Evolutionary conservation across 2,888 invertebrate species (phyloP).

Genomic region (Patella pellucida): DNA sequence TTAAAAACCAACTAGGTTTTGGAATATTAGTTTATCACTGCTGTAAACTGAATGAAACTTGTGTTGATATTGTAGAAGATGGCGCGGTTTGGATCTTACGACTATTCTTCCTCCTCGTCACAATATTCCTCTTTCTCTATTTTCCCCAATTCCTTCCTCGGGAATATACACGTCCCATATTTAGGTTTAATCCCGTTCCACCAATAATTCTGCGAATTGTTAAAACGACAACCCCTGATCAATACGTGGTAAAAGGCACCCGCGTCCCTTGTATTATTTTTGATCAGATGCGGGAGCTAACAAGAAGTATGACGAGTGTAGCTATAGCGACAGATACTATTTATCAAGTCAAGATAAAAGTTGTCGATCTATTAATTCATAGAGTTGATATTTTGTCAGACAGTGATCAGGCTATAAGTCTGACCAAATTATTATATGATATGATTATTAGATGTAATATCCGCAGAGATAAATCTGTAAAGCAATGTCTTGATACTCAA

Average conservation of each 20-base stretch:
- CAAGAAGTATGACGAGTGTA: not conserved
- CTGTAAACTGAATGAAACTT: slow-evolving; percentile 17
- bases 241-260: not conserved
- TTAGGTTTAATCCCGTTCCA: not conserved
- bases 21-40: slow-evolving; percentile 11
- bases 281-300: too few species aligned
- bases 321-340: not conserved
- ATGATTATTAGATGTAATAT: not conserved
- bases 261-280: not conserved
- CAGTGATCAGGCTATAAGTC: not conserved
- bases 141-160: slow-evolving; percentile 29
- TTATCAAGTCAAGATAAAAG: not conserved
- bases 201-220: not conserved
- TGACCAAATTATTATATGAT: not conserved
- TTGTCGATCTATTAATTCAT: not conserved
- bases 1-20: not conserved
- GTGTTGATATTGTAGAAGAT: slow-evolving; percentile 25
- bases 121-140: slow-evolving; percentile 30
- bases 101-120: slow-evolving; percentile 21
- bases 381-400: not conserved
- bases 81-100: slow-evolving; percentile 28
- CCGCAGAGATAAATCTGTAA: not conserved
- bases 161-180: not conserved
- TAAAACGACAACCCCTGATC: not conserved
- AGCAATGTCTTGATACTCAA: not conserved